phyloP scores from a whole-genome alignment of 2,888 invertebrate genomes.

The Heliconius charithonia region DNA sequence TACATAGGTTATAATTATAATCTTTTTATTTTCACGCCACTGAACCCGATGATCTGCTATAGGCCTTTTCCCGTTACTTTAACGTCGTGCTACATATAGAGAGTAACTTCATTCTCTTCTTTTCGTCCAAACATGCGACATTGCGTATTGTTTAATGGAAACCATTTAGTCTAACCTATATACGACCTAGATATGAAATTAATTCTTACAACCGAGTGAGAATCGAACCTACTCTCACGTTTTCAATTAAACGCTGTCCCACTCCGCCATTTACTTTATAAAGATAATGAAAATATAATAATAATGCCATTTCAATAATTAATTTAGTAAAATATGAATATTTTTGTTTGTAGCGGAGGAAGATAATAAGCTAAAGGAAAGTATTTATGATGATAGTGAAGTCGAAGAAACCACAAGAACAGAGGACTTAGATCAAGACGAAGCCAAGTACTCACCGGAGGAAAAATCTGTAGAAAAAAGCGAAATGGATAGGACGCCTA shows the following conservation, averaged over 20 bases:
- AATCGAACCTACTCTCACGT: neutral
- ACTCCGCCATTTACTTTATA: neutral
- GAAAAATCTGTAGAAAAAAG: constrained; percentile 89
- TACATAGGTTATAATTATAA: no score
- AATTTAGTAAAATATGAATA: neutral
- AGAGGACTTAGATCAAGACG: constrained; percentile 82
- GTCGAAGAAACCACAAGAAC: constrained; percentile 69
- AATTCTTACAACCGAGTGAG: no score
- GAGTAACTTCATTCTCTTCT: no score
- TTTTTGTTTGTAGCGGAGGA: constrained; percentile 68
- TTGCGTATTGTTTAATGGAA: no score
- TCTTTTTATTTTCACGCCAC: no score
- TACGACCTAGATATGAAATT: no score
- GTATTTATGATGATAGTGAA: constrained; percentile 68
- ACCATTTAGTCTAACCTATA: no score
- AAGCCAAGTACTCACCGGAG: constrained; percentile 91
- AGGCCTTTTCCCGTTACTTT: no score
- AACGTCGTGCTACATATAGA: no score
- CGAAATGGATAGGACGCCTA: constrained; percentile 81
- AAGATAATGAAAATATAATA: neutral
- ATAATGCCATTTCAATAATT: neutral
- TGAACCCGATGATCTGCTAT: no score
- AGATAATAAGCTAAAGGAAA: constrained; percentile 80
- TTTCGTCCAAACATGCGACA: no score
- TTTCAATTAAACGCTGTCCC: no score